These are phyloP conservation scores for Acholoe squamosa DNA, from an alignment of 2,888 invertebrate genomes.

Conservation along the genomic window DNA sequence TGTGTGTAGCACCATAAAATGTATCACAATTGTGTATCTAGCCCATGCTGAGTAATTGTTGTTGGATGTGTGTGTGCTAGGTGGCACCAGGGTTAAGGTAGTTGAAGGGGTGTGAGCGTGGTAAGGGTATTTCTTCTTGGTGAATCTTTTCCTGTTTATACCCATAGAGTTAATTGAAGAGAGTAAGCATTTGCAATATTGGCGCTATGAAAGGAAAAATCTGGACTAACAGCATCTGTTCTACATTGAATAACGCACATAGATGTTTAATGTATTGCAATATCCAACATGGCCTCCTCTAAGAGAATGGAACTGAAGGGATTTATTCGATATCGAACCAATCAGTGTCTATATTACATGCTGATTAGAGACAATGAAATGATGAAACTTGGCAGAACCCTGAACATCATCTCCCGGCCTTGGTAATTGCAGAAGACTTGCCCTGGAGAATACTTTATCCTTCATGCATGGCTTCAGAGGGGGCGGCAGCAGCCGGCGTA, in stretches of 20 bases:
- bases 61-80: background rate
- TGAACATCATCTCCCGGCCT: background rate
- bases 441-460: background rate
- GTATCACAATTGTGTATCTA: background rate
- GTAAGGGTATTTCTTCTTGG: background rate
- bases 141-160: too few species aligned
- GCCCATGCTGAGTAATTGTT: background rate
- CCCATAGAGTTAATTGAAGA: too few species aligned
- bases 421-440: background rate
- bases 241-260: too few species aligned
- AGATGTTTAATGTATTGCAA: too few species aligned
- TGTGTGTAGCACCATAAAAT: background rate
- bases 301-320: background rate
- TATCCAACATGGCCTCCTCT: too few species aligned
- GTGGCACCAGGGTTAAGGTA: background rate
- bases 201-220: too few species aligned
- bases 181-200: too few species aligned
- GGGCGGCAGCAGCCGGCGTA: too few species aligned
- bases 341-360: slow-evolving; percentile 16
- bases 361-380: background rate
- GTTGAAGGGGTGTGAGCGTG: background rate
- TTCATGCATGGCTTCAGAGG: slow-evolving; percentile 4
- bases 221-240: too few species aligned
- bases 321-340: background rate
- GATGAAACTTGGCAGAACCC: background rate